Evolutionary conservation across 2,888 invertebrate genomes (phyloP).

Genomic region (Petrolisthes cinctipes): DNA sequence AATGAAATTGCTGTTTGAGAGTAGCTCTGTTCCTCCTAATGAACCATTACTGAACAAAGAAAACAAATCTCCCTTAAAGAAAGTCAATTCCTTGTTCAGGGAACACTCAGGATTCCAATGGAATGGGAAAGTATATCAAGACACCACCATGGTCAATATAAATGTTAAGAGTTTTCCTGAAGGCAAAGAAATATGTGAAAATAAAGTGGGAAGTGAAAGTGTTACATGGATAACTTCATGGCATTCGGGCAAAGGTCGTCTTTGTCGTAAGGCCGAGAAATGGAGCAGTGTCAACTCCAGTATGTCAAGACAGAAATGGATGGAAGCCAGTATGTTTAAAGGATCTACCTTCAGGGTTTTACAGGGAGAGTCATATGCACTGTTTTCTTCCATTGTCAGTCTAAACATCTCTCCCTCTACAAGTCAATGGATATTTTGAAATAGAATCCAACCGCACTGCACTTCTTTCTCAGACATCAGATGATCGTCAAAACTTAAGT

Average conservation of each 20-base stretch:
- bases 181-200: constrained; percentile 10
- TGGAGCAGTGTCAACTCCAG: constrained; percentile 29
- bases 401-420: constrained; percentile 23
- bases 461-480: constrained; percentile 28
- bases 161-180: not conserved
- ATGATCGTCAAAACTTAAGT: constrained; percentile 20
- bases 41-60: no score
- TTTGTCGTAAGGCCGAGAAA: constrained; percentile 1
- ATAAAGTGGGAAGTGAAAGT: not conserved
- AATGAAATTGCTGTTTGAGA: constrained; percentile 14
- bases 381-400: constrained; percentile 45
- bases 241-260: constrained; percentile 22
- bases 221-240: constrained; percentile 40
- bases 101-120: not conserved
- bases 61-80: not conserved
- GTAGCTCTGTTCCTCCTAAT: not conserved
- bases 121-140: not conserved
- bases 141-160: constrained; percentile 22
- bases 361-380: constrained; percentile 34
- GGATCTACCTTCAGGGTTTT: constrained; percentile 41
- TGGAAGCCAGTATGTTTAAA: constrained; percentile 18
- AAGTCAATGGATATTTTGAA: constrained; percentile 44
- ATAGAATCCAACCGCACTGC: constrained; percentile 37
- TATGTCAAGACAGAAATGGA: not conserved
- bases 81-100: not conserved